Evolutionary conservation across 2,888 invertebrate species (phyloP).

Genomic region (Drosophila setosimentum): DNA sequence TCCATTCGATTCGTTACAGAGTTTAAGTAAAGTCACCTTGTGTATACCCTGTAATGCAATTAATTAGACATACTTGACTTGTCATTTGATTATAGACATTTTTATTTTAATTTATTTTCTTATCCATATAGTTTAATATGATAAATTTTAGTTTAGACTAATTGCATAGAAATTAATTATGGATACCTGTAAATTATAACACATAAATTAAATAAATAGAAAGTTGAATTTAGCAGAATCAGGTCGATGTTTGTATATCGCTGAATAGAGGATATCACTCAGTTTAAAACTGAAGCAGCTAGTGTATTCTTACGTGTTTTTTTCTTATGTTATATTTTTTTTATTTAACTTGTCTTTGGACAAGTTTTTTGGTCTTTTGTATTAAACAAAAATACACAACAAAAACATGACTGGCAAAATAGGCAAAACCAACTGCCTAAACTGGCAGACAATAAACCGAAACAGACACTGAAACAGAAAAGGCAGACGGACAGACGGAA

Average conservation of each 20-base stretch:
- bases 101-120: background rate
- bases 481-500: background rate
- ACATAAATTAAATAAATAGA: background rate
- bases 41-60: background rate
- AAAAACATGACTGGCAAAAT: slow-evolving; percentile 44
- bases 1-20: background rate
- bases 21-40: background rate
- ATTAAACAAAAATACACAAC: slow-evolving; percentile 5
- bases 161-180: background rate
- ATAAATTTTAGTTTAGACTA: background rate
- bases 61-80: background rate
- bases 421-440: slow-evolving; percentile 25
- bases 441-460: slow-evolving; percentile 16
- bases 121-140: background rate
- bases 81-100: background rate
- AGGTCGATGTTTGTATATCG: background rate
- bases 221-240: background rate
- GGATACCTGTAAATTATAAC: background rate
- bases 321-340: background rate
- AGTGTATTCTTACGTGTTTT: background rate
- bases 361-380: slow-evolving; percentile 11
- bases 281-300: background rate
- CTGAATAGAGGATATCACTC: slow-evolving; percentile 2
- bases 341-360: slow-evolving; percentile 9
- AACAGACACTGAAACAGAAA: background rate